Percentiles rank a stretch among this genome's conserved stretches.
phyloP scores from a whole-genome alignment of 37 sponge, comb jelly and placozoan species.

The Oopsacas minuta region DNA sequence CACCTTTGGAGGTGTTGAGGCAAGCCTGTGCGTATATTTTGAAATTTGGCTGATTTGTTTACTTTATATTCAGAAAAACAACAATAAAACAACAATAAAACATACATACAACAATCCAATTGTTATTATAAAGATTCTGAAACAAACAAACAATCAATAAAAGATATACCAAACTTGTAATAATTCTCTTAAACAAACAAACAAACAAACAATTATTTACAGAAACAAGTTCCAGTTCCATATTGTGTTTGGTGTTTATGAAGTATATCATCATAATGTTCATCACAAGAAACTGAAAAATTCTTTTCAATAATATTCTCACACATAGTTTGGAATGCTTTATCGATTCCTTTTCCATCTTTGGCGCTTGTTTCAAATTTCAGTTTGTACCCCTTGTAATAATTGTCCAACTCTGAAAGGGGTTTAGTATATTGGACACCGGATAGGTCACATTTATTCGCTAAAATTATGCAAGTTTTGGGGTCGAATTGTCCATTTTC shows the following conservation, averaged over 20 bases:
- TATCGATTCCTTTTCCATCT: neutral
- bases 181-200: no score
- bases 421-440: neutral
- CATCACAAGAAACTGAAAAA: slow-evolving; percentile 8
- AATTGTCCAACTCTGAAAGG: neutral
- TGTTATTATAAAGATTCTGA: neutral
- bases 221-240: neutral
- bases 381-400: neutral
- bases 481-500: neutral
- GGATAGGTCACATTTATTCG: neutral
- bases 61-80: no score
- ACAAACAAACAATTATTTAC: neutral
- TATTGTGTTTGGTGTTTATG: neutral
- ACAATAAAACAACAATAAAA: neutral
- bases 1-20: no score
- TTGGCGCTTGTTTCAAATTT: neutral
- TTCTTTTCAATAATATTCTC: neutral
- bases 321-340: neutral
- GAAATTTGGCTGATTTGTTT: no score
- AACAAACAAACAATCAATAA: neutral
- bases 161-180: neutral
- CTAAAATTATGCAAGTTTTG: neutral
- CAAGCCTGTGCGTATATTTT: no score
- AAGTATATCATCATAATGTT: neutral
- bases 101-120: neutral